A percentile compares a stretch with the other conserved stretches of the same genome.
phyloP scores from a whole-genome alignment of 92 coral and sea anemone genomes.

The Pocillopora grandis region DNA sequence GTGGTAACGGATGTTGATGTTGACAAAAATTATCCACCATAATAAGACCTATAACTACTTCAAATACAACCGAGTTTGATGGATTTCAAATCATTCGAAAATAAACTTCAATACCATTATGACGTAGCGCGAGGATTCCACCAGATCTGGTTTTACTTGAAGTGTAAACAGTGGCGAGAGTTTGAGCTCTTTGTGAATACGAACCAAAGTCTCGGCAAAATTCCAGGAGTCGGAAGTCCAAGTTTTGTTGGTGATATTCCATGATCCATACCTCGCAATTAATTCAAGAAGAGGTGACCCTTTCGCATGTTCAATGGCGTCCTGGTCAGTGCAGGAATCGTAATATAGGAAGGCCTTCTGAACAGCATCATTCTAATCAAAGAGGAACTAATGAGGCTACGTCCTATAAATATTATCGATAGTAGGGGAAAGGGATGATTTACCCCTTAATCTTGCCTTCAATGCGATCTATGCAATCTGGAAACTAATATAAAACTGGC shows the following conservation, averaged over 20 bases:
- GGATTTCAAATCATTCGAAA: neutral
- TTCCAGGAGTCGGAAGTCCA: constrained; percentile 67
- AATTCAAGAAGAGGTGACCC: constrained; percentile 52
- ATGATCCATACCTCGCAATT: constrained; percentile 74
- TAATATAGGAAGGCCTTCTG: constrained; percentile 66
- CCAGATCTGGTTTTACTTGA: constrained; percentile 56
- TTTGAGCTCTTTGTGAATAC: constrained; percentile 63
- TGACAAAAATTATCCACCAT: too few relatives aligned
- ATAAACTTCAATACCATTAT: constrained; percentile 57
- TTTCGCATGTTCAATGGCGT: constrained; percentile 58
- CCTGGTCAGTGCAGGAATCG: constrained; percentile 73
- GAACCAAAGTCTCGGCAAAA: constrained; percentile 49
- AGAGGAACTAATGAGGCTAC: neutral
- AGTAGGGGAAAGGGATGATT: too few relatives aligned
- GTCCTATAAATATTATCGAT: neutral
- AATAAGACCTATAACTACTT: neutral
- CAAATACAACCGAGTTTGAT: neutral
- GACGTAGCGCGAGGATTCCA: constrained; percentile 63
- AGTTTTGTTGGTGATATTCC: constrained; percentile 77
- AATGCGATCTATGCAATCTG: too few relatives aligned
- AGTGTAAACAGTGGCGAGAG: constrained; percentile 60
- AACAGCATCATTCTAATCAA: constrained; percentile 68
- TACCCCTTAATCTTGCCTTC: too few relatives aligned
- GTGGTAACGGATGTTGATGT: too few relatives aligned
- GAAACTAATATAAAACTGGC: too few relatives aligned